Conservation (phyloP, 2,797 vertebrate genomes). For the Parotocinclus haroldoi region DNA sequence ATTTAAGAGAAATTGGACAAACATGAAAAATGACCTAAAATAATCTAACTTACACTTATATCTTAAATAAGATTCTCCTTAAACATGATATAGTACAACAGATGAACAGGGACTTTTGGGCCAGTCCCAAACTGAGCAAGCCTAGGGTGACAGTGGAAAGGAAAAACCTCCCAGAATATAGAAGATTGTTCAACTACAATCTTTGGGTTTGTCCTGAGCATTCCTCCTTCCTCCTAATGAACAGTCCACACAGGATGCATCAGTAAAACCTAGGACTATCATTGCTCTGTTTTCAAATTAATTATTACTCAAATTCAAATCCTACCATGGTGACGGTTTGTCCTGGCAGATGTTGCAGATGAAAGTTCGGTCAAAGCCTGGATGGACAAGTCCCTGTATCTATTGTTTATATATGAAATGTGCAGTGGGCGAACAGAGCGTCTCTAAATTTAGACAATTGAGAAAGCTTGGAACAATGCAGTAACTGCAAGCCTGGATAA, state of each 20-base stretch:
- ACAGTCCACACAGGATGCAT: neutral
- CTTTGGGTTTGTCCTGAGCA: too few species aligned
- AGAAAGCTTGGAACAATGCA: slow-evolving; percentile 52
- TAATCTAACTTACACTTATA: too few species aligned
- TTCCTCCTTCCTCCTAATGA: too few species aligned
- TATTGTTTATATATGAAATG: slow-evolving; percentile 66
- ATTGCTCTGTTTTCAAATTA: neutral
- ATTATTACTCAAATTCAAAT: neutral
- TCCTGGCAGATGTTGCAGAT: slow-evolving; percentile 13
- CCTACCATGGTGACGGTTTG: slow-evolving; percentile 55
- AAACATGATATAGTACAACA: too few species aligned
- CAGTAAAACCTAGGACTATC: neutral
- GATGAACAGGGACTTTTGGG: too few species aligned
- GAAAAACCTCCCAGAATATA: too few species aligned
- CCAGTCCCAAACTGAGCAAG: too few species aligned
- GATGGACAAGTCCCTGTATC: slow-evolving; percentile 47
- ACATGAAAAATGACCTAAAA: too few species aligned
- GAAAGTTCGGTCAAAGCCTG: slow-evolving; percentile 39
- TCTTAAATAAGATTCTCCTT: too few species aligned
- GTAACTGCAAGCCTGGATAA: slow-evolving; percentile 50
- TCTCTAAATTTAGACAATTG: slow-evolving; percentile 81
- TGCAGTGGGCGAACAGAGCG: slow-evolving; percentile 60
- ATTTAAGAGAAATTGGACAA: too few species aligned
- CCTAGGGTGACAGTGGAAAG: too few species aligned
- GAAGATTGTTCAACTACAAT: too few species aligned